phyloP scores from a whole-genome alignment of 2,113 vertebrate genomes.

The Meriones unguiculatus region DNA sequence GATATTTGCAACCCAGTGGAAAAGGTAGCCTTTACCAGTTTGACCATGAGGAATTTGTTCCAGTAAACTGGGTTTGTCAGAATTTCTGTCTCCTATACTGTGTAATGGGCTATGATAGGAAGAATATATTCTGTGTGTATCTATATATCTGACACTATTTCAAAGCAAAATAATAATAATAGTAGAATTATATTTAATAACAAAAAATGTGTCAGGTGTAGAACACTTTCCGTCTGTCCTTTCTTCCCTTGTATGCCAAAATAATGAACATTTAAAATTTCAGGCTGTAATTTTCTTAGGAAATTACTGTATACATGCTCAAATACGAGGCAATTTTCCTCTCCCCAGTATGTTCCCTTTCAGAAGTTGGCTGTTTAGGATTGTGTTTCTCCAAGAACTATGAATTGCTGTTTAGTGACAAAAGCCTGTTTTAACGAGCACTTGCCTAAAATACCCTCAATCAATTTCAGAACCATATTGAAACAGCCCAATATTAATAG shows the following conservation, averaged over 20 bases:
- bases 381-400: neutral
- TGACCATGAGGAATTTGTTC: neutral
- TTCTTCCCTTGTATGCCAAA: neutral
- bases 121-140: neutral
- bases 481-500: neutral
- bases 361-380: slow-evolving; percentile 14
- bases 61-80: neutral
- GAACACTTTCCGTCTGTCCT: neutral
- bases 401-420: neutral
- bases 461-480: slow-evolving; percentile 19
- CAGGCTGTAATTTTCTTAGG: neutral
- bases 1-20: neutral
- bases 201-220: neutral
- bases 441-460: slow-evolving; percentile 31
- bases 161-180: slow-evolving; percentile 20
- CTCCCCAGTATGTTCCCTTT: neutral
- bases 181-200: slow-evolving; percentile 13
- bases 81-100: neutral
- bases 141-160: slow-evolving; percentile 38
- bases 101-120: neutral
- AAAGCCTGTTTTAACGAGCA: neutral
- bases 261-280: slow-evolving; percentile 1
- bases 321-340: neutral
- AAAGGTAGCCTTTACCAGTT: neutral
- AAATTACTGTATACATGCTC: slow-evolving; percentile 7